These are phyloP conservation scores for Acleris cristana DNA, from an alignment of 2,888 invertebrate species.

Conservation along the genomic window DNA sequence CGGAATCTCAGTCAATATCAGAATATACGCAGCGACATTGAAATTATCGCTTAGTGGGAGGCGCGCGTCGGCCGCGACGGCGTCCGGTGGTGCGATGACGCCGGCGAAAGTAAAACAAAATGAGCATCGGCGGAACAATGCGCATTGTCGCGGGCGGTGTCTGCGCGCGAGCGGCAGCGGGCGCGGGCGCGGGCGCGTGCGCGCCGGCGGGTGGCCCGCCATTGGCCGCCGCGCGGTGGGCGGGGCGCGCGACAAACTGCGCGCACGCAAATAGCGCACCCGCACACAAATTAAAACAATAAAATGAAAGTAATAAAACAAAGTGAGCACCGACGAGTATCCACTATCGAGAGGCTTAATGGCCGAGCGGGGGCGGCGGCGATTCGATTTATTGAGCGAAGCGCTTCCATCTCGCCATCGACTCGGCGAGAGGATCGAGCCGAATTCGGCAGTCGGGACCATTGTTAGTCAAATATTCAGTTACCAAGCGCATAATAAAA, in stretches of 20 bases:
- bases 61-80: conserved; percentile 53
- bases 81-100: conserved; percentile 54
- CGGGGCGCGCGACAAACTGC: conserved; percentile 78
- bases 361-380: conserved; percentile 74
- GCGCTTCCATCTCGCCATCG: conserved; percentile 49
- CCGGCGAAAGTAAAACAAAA: conserved; percentile 73
- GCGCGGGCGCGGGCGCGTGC: conserved; percentile 60
- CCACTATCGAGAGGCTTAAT: conserved; percentile 78
- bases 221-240: conserved; percentile 74
- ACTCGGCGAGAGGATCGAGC: conserved; percentile 31
- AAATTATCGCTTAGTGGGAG: conserved; percentile 82
- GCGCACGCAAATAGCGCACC: conserved; percentile 83
- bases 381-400: conserved; percentile 71
- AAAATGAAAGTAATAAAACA: conserved; percentile 83
- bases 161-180: conserved; percentile 51
- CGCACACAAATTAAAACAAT: conserved; percentile 83
- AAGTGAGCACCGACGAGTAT: conserved; percentile 74
- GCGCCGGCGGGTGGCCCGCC: conserved; percentile 57
- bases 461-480: conserved; percentile 26
- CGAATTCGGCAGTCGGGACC: conserved; percentile 47
- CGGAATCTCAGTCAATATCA: conserved; percentile 81
- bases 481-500: background rate
- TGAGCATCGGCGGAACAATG: conserved; percentile 80
- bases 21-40: conserved; percentile 78
- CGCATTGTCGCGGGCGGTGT: conserved; percentile 68